Percentiles rank a stretch among this genome's conserved stretches.
Conservation (phyloP, 2,888 invertebrate genomes). For the Metalampra italica region DNA sequence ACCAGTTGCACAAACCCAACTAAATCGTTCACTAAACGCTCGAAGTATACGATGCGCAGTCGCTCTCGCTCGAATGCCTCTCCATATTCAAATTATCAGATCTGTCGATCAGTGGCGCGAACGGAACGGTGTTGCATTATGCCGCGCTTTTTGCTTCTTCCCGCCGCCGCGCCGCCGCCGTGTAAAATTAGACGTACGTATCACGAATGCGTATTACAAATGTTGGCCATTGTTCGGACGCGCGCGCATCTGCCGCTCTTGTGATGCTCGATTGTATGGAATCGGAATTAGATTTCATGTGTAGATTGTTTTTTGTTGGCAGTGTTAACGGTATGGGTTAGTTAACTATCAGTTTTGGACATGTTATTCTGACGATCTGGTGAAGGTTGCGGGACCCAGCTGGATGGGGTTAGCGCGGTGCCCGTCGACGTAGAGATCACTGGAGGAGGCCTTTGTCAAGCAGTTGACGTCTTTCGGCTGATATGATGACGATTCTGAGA, state of each 20-base stretch:
- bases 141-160: constrained; percentile 14
- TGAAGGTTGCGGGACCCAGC: too few relatives aligned
- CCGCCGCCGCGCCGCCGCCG: constrained; percentile 24
- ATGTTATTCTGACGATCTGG: too few relatives aligned
- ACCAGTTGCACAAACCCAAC: constrained; percentile 3
- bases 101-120: constrained; percentile 66
- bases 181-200: constrained; percentile 61
- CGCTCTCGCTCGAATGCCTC: constrained; percentile 53
- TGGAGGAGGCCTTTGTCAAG: too few relatives aligned
- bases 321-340: constrained; percentile 21
- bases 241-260: constrained; percentile 55
- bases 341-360: constrained; percentile 9
- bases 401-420: too few relatives aligned
- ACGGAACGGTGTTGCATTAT: constrained; percentile 41
- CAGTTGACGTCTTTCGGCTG: too few relatives aligned
- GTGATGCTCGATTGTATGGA: constrained; percentile 47
- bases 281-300: constrained; percentile 60
- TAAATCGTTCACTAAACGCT: neutral
- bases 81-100: constrained; percentile 74
- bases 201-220: constrained; percentile 50
- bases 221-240: constrained; percentile 50
- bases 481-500: too few relatives aligned
- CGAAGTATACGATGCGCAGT: constrained; percentile 30
- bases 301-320: constrained; percentile 32
- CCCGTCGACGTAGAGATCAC: too few relatives aligned